These are phyloP conservation scores for Lerista edwardsae DNA, from an alignment of 2,797 vertebrate genomes.

Conservation along the genomic window DNA sequence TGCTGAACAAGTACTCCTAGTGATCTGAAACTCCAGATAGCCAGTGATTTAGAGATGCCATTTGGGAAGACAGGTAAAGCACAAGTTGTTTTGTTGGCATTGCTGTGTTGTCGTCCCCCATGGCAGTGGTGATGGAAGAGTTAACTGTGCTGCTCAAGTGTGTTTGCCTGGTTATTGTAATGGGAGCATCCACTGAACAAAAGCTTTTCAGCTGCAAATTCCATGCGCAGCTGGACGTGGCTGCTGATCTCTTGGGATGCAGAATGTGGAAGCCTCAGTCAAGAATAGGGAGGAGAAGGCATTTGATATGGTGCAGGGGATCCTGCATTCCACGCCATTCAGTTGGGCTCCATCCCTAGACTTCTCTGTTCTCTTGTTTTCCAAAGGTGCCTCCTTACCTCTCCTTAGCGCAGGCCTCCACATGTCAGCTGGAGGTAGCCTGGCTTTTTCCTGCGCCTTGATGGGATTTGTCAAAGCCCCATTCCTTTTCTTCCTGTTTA, in stretches of 20 bases:
- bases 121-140: constrained; percentile 1
- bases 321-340: background rate
- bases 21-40: background rate
- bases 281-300: background rate
- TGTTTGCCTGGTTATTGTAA: constrained; percentile 11
- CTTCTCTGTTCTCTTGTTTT: constrained; percentile 44
- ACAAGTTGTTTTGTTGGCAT: background rate
- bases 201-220: constrained; percentile 39
- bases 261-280: constrained; percentile 6
- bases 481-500: constrained; percentile 70
- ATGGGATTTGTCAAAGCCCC: constrained; percentile 75
- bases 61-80: background rate
- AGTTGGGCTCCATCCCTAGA: constrained; percentile 44
- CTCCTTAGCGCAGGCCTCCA: constrained; percentile 69
- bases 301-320: background rate
- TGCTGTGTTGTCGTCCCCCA: background rate
- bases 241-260: background rate
- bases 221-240: constrained; percentile 20
- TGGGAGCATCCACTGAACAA: constrained; percentile 4
- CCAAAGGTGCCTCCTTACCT: constrained; percentile 37
- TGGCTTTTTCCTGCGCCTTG: constrained; percentile 59
- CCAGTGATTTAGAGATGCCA: background rate
- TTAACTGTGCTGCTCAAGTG: constrained; percentile 8
- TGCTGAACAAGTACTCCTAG: background rate
- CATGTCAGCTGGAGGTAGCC: constrained; percentile 66